Evolutionary conservation across 2,888 invertebrate genomes (phyloP).

Genomic region (Harpalus rufipes): DNA sequence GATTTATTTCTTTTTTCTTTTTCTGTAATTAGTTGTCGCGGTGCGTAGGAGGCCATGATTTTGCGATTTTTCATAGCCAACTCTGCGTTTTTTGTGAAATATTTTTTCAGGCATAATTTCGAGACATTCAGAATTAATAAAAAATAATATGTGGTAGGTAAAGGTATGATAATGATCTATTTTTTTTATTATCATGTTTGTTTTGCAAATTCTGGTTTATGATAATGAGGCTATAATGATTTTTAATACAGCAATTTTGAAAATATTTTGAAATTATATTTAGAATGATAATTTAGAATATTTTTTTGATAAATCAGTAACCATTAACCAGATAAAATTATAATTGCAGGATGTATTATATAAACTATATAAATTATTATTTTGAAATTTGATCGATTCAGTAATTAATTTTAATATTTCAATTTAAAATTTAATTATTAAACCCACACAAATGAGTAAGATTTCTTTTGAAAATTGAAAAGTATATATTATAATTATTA

Average conservation of each 20-base stretch:
- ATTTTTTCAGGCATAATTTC: slow-evolving; percentile 14
- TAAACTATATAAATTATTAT: background rate
- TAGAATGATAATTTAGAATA: no score
- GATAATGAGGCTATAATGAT: no score
- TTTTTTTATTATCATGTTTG: background rate
- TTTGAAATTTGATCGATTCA: no score
- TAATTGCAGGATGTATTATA: background rate
- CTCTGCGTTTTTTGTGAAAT: slow-evolving; percentile 8
- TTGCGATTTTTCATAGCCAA: slow-evolving; percentile 16
- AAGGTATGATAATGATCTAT: slow-evolving; percentile 4
- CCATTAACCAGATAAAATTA: background rate
- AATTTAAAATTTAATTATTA: background rate
- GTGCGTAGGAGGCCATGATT: slow-evolving; percentile 26
- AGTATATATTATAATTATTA: background rate
- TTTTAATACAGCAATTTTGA: no score
- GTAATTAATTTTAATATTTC: background rate
- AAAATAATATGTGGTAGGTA: background rate
- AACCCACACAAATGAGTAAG: background rate
- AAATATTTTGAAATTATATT: no score
- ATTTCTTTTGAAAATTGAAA: background rate
- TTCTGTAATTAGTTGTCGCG: background rate
- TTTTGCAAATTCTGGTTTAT: no score
- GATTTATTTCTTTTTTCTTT: slow-evolving; percentile 2
- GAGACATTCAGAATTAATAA: slow-evolving; percentile 8
- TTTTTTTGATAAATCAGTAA: no score